phyloP scores from a whole-genome alignment of 2,113 vertebrate genomes.

The Prionailurus viverrinus region DNA sequence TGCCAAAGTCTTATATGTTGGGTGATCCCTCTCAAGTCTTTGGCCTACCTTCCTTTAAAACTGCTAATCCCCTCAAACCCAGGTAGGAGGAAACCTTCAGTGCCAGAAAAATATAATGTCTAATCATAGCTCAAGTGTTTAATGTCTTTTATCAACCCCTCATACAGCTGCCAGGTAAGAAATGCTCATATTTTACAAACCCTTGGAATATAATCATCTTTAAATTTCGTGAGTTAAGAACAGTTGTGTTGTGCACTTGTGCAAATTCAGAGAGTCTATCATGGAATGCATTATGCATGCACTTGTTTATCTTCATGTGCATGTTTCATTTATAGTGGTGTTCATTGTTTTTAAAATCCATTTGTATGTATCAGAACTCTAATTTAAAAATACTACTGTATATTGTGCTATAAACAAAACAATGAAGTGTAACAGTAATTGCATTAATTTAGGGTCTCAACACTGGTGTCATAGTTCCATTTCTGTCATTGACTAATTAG shows the following conservation, averaged over 20 bases:
- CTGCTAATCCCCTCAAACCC: not conserved
- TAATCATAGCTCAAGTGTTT: constrained; percentile 79
- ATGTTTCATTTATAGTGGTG: constrained; percentile 75
- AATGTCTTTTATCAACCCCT: constrained; percentile 81
- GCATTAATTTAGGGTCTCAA: not conserved
- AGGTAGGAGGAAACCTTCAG: constrained; percentile 41
- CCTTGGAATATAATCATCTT: constrained; percentile 73
- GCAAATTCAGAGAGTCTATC: constrained; percentile 61
- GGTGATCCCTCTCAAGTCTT: not conserved
- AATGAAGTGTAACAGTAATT: not conserved
- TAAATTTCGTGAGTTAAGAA: constrained; percentile 79
- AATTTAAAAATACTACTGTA: constrained; percentile 59
- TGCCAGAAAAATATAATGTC: constrained; percentile 62
- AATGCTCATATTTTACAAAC: constrained; percentile 79
- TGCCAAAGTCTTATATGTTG: not conserved
- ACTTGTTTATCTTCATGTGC: constrained; percentile 73
- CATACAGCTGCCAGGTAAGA: constrained; percentile 83
- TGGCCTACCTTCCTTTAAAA: constrained; percentile 30
- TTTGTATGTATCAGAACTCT: constrained; percentile 71
- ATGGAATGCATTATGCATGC: constrained; percentile 79
- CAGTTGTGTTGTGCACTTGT: constrained; percentile 66
- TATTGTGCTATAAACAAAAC: not conserved
- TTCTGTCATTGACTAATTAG: not conserved
- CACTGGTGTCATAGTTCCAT: not conserved
- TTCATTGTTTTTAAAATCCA: constrained; percentile 57